Conservation (phyloP, 2,113 vertebrate genomes). For the Sitta europaea region DNA sequence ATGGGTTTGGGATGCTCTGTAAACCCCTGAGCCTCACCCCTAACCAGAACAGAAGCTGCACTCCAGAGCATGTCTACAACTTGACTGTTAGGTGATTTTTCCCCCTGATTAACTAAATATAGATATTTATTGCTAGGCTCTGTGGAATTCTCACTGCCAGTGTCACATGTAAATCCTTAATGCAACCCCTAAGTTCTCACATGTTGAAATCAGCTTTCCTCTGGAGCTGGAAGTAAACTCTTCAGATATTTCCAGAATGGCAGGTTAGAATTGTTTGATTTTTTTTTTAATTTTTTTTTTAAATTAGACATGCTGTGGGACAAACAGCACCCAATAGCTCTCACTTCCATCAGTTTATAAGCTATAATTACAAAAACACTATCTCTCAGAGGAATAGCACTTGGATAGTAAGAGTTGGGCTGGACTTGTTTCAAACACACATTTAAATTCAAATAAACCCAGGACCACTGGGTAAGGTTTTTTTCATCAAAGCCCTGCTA, state of each 20-base stretch:
- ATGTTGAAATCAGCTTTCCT: neutral
- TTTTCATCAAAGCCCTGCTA: neutral
- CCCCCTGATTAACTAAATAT: neutral
- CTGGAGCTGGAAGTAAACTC: neutral
- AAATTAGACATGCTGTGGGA: neutral
- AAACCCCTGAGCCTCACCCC: neutral
- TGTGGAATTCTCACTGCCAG: neutral
- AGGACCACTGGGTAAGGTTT: neutral
- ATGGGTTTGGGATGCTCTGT: neutral
- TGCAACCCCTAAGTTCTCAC: neutral
- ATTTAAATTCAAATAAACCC: neutral
- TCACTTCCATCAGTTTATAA: neutral
- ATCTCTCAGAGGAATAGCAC: neutral
- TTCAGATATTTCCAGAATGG: neutral
- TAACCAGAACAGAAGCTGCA: neutral
- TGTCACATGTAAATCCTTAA: neutral
- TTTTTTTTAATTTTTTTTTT: neutral
- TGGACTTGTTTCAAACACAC: neutral
- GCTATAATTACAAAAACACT: neutral
- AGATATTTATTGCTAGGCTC: neutral
- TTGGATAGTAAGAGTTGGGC: neutral
- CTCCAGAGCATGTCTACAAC: neutral
- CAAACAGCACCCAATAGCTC: neutral
- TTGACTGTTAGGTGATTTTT: neutral
- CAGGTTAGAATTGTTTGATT: accelerated